Conservation (phyloP, 2,888 invertebrate genomes). For the Meiosimyza decipiens region DNA sequence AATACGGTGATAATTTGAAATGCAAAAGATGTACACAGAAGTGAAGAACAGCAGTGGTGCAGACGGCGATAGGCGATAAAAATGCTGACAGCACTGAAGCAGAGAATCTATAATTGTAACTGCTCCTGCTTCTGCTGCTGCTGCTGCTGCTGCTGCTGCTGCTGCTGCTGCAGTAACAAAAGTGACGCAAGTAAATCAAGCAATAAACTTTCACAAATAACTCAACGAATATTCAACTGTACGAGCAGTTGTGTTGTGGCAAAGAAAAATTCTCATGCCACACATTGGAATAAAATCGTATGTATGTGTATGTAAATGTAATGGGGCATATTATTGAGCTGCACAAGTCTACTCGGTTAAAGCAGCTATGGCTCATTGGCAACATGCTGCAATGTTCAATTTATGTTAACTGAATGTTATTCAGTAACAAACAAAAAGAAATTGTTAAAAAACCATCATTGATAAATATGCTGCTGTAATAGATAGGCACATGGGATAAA, state of each 20-base stretch:
- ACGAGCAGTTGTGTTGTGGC: not conserved
- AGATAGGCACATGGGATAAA: no score
- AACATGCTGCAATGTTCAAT: no score
- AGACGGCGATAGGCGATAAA: not conserved
- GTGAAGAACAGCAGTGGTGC: not conserved
- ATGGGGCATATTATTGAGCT: not conserved
- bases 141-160: no score
- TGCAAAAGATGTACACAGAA: no score
- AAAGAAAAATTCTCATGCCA: slow-evolving; percentile 2
- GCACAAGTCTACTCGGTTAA: no score
- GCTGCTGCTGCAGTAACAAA: not conserved
- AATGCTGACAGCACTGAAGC: slow-evolving; percentile 25
- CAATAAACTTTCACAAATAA: slow-evolving; percentile 29
- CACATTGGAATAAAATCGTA: not conserved
- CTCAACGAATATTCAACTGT: slow-evolving; percentile 11
- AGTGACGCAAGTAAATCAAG: slow-evolving; percentile 27
- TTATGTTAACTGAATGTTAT: no score
- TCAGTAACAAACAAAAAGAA: no score
- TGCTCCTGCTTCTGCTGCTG: not conserved
- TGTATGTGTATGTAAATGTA: slow-evolving; percentile 11
- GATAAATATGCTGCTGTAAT: no score
- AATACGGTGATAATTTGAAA: slow-evolving; percentile 19
- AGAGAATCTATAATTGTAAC: slow-evolving; percentile 15
- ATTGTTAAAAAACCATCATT: no score
- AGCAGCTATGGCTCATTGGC: no score